Percentiles rank a stretch among this genome's conserved stretches.
These are phyloP conservation scores for Lamellibrachia luymesi DNA, from an alignment of 1,140 invertebrate genomes.

Conservation along the genomic window DNA sequence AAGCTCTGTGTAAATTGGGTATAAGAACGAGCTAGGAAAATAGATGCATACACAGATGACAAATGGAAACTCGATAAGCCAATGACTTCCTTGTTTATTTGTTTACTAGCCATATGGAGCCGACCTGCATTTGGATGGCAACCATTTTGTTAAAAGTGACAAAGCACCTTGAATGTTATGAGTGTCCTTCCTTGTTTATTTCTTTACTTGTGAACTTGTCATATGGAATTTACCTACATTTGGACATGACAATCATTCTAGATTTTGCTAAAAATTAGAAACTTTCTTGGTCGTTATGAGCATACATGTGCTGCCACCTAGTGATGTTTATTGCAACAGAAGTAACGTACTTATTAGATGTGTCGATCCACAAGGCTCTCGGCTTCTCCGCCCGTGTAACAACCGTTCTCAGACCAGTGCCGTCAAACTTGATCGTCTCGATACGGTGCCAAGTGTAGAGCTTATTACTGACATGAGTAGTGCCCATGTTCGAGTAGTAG, in stretches of 20 bases:
- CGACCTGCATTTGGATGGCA: background rate
- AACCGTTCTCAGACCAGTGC: background rate
- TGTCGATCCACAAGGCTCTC: background rate
- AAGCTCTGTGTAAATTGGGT: too few relatives aligned
- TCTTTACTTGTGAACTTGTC: background rate
- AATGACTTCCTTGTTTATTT: background rate
- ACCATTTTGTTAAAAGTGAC: too few relatives aligned
- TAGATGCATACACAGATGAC: background rate
- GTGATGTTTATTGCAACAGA: background rate
- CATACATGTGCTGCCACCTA: background rate
- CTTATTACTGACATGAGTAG: constrained; percentile 17
- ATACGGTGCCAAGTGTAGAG: constrained; percentile 12
- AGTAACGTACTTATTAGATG: background rate
- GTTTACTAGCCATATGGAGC: background rate
- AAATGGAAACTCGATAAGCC: background rate
- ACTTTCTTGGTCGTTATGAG: background rate
- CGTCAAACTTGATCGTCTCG: constrained; percentile 10
- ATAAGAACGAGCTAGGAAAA: too few relatives aligned
- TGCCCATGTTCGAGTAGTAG: constrained; percentile 41
- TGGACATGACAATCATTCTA: background rate
- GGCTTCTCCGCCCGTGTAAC: constrained; percentile 9
- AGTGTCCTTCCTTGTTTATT: background rate
- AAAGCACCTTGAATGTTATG: background rate
- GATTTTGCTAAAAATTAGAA: too few relatives aligned
- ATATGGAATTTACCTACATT: background rate